Conservation (phyloP, 2,113 vertebrate genomes). For the Falco punctatus region DNA sequence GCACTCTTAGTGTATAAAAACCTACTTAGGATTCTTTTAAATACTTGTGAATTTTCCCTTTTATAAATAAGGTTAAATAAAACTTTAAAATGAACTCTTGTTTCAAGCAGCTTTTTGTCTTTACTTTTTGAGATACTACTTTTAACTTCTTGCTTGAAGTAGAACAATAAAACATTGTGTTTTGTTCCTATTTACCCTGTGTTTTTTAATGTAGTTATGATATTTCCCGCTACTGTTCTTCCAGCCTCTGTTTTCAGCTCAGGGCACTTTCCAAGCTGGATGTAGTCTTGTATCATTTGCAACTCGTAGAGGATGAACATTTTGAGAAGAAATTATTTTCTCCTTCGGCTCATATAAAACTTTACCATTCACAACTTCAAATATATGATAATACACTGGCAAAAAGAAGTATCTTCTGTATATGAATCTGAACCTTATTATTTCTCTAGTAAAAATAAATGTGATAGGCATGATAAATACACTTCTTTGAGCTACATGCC, state of each 20-base stretch:
- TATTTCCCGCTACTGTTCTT: neutral
- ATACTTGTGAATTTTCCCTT: neutral
- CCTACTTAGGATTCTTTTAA: neutral
- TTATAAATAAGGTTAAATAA: neutral
- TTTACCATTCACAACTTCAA: neutral
- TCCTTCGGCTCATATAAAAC: neutral
- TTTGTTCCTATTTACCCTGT: neutral
- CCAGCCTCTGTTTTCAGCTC: neutral
- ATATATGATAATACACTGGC: neutral
- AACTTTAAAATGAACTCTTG: neutral
- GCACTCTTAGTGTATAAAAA: neutral
- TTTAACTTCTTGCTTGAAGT: neutral
- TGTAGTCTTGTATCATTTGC: neutral
- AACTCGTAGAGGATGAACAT: neutral
- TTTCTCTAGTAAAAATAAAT: neutral
- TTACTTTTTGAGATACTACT: neutral
- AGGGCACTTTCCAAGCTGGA: neutral
- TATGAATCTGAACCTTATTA: neutral
- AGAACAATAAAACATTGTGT: neutral
- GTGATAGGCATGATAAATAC: neutral
- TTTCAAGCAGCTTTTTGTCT: neutral
- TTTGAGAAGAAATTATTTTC: neutral
- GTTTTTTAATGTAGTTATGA: neutral
- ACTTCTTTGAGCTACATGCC: neutral
- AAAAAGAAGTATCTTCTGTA: neutral